These are phyloP conservation scores for Campoplex capitator DNA, from an alignment of 2,888 invertebrate species.

Conservation along the genomic window DNA sequence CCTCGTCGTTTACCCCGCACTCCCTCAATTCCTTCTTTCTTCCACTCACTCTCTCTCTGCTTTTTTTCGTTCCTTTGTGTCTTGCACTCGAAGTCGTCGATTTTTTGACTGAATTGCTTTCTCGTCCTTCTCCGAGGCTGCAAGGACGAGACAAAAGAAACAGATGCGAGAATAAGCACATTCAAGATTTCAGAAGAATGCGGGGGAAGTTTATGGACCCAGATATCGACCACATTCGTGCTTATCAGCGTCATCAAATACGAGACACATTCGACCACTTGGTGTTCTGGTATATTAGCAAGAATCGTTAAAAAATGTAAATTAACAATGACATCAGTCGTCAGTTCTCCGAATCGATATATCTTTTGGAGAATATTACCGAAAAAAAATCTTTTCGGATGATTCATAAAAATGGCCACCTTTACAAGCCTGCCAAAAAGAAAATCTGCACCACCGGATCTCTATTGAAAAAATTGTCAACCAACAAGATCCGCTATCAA, in stretches of 20 bases:
- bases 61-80: slow-evolving; percentile 19
- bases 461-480: no score
- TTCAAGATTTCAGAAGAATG: neutral
- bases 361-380: neutral
- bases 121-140: slow-evolving; percentile 44
- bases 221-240: neutral
- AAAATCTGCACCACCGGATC: no score
- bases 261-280: neutral
- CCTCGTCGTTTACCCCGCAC: slow-evolving; percentile 40
- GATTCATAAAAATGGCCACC: neutral
- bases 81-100: slow-evolving; percentile 24
- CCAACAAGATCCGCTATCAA: no score
- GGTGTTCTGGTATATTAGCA: no score
- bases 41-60: neutral
- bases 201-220: neutral
- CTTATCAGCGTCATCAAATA: neutral
- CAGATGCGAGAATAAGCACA: neutral
- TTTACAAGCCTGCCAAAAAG: no score
- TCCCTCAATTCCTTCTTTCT: neutral
- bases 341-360: no score
- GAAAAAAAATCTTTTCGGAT: neutral
- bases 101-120: slow-evolving; percentile 49
- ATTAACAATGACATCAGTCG: no score
- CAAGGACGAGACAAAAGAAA: slow-evolving; percentile 44
- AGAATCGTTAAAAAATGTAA: neutral